Percentiles rank a stretch among this genome's conserved stretches.
Conservation (phyloP, 2,797 vertebrate genomes). For the Kryptopterus vitreolus region DNA sequence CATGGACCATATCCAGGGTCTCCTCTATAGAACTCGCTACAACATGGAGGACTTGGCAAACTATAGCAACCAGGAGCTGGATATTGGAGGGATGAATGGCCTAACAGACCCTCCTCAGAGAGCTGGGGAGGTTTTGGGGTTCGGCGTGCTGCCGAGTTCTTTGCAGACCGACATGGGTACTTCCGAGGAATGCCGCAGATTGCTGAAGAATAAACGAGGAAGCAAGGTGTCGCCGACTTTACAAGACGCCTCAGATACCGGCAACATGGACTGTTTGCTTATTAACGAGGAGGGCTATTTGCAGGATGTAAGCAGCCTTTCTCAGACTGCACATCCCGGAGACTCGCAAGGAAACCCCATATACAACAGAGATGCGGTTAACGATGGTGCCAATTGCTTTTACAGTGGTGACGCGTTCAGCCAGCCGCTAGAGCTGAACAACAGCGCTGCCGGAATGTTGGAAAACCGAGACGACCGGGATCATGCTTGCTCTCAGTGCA, state of each 20-base stretch:
- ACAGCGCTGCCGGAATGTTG: constrained; percentile 57
- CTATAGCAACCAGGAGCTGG: constrained; percentile 64
- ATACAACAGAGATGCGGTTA: constrained; percentile 49
- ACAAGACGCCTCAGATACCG: constrained; percentile 57
- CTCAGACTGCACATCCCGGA: constrained; percentile 57
- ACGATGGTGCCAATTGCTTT: constrained; percentile 53
- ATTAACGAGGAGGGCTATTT: constrained; percentile 79
- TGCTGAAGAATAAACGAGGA: constrained; percentile 53
- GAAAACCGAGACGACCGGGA: constrained; percentile 52
- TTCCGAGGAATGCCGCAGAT: constrained; percentile 58
- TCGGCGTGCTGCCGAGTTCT: constrained; percentile 57
- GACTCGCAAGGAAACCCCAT: constrained; percentile 57
- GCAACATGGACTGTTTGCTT: constrained; percentile 72
- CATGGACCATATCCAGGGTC: constrained; percentile 57
- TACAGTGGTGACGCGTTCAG: constrained; percentile 70
- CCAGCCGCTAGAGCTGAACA: constrained; percentile 68
- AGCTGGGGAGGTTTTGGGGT: constrained; percentile 61
- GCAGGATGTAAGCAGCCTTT: constrained; percentile 66
- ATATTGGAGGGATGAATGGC: constrained; percentile 65
- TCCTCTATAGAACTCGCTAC: constrained; percentile 68
- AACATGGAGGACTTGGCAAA: constrained; percentile 65
- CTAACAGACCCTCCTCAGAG: constrained; percentile 64
- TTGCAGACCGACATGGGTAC: constrained; percentile 62
- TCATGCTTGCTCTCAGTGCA: constrained; percentile 65
- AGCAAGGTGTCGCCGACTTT: constrained; percentile 49